Evolutionary conservation across 2,888 invertebrate species (phyloP).

Genomic region (Hirtodrosophila histrioides): DNA sequence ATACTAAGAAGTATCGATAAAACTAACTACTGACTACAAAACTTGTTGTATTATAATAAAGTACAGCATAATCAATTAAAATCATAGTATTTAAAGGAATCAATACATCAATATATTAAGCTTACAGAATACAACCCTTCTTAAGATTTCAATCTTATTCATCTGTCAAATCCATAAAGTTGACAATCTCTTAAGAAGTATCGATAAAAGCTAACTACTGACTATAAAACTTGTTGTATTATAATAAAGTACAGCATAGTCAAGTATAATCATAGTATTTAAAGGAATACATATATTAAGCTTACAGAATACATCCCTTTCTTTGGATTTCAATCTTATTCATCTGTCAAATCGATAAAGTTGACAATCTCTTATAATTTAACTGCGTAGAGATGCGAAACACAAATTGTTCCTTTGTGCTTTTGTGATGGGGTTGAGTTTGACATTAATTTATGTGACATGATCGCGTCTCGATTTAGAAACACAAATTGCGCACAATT

Average conservation of each 20-base stretch:
- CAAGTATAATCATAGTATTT: not conserved
- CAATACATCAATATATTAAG: not conserved
- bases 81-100: not conserved
- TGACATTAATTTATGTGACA: slow-evolving; percentile 33
- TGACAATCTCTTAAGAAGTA: not conserved
- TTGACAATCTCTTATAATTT: not conserved
- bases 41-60: no score
- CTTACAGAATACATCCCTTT: no score
- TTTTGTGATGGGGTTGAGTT: slow-evolving; percentile 3
- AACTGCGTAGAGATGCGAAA: slow-evolving; percentile 5
- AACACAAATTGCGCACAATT: slow-evolving; percentile 35
- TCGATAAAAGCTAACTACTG: no score
- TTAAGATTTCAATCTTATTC: not conserved
- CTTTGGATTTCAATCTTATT: not conserved
- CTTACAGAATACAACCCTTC: no score
- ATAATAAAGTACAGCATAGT: no score
- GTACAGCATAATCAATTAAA: not conserved
- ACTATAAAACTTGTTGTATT: no score
- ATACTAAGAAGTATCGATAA: no score
- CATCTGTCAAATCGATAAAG: slow-evolving; percentile 6
- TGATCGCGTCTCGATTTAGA: slow-evolving; percentile 31
- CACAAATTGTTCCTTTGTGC: slow-evolving; percentile 4
- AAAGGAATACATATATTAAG: not conserved
- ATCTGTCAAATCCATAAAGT: slow-evolving; percentile 6
- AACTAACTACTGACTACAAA: no score